Base-by-base conservation (phyloP, 1,140 invertebrate genomes). In the Lepeophtheirus salmonis region DNA sequence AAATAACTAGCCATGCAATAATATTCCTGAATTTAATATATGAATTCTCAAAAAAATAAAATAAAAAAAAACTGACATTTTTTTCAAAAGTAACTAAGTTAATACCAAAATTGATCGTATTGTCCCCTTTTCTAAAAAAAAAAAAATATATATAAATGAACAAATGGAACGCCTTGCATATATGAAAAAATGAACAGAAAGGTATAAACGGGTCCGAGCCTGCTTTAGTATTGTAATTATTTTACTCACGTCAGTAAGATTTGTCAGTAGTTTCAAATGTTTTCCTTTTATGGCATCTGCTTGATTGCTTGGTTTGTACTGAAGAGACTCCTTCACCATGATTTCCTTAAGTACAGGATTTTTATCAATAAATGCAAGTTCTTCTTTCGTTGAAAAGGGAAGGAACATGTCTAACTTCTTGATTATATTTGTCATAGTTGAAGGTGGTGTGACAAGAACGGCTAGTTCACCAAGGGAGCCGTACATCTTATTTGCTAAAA, bases 401-500 rank as follows among this genome's bases (percentile, higher is more conserved):
- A 41, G 30, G n/a, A 41, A 41, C 30, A 61, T 20, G 6, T 61
- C 59, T 16, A 61, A 24, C 25, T 53, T 61, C 50, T 54, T 61
- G n/a, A 55, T 18, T n/a, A 61, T 17, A 18, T 14, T n/a, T 18
- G 22, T 10, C 13, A 61, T 52, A 16, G 23, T 49, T 2, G 50
- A 14, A n/a, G 60, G 48, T 3, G 59, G 59, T 3, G 50, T 17
- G n/a, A 50, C 50, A 20, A 61, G 54, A 3, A 61, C 14, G n/a
- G 59, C 59, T 3, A 61, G 50, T 30, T 61, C 59, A 30, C 59
- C 59, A 14, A 61, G 17, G 25, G 53, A 50, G 3, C 59, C 59
- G 25, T 55, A 61, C 18, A 25, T 53, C 17, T 53, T 18, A 41
- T 61, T 61, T 6, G 59, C 59, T 55, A 21, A 17, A n/a, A 61